A percentile compares a stretch with the other conserved stretches of the same genome.
Evolutionary conservation across 2,797 vertebrate genomes (phyloP).

Genomic region (Gymnocypris eckloni): DNA sequence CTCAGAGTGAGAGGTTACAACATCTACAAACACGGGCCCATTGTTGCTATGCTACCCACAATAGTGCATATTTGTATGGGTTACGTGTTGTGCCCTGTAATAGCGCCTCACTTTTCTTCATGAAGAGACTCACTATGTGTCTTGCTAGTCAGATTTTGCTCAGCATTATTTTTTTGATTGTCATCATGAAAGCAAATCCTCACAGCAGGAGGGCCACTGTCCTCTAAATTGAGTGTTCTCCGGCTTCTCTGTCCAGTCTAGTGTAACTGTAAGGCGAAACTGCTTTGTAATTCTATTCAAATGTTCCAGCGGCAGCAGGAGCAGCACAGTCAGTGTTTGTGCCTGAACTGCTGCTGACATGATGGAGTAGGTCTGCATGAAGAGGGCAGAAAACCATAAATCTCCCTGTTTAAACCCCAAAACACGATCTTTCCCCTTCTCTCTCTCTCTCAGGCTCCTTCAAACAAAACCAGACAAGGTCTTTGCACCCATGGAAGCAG

Average conservation of each 20-base stretch:
- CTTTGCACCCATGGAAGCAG: constrained; percentile 27
- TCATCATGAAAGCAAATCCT: constrained; percentile 40
- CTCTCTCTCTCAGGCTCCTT: constrained; percentile 24
- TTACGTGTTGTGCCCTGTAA: not conserved
- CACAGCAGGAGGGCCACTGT: constrained; percentile 28
- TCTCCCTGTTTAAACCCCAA: constrained; percentile 61
- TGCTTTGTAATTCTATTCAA: constrained; percentile 61
- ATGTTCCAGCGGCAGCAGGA: constrained; percentile 47
- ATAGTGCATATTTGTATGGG: not conserved
- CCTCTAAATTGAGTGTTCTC: constrained; percentile 44
- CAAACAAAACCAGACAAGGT: constrained; percentile 59
- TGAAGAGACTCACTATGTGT: constrained; percentile 14
- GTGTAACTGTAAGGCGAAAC: constrained; percentile 52
- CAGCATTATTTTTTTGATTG: not conserved
- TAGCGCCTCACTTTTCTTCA: not conserved
- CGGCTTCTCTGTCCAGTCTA: constrained; percentile 49
- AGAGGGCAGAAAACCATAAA: constrained; percentile 64
- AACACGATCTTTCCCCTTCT: constrained; percentile 41
- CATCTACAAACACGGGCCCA: not conserved
- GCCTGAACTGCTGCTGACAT: constrained; percentile 47
- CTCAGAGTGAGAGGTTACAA: not conserved
- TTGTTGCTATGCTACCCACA: not conserved
- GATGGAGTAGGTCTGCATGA: constrained; percentile 55
- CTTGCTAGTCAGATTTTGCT: constrained; percentile 43
- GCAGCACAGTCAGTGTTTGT: constrained; percentile 47